Evolutionary conservation across 2,113 vertebrate species (phyloP).

Genomic region (Anas platyrhynchos): DNA sequence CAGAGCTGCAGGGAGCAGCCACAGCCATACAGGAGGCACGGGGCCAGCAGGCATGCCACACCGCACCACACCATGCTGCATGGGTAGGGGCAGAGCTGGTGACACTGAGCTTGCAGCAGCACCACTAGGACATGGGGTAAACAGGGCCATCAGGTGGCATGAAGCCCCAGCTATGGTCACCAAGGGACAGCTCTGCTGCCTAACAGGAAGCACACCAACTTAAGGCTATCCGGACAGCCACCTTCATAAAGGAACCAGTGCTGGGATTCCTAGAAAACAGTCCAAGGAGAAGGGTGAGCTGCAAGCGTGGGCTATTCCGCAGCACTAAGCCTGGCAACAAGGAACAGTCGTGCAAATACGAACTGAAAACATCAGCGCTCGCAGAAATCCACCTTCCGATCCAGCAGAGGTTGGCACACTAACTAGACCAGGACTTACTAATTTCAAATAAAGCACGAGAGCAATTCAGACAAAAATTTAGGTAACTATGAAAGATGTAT

Average conservation of each 20-base stretch:
- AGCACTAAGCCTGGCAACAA: background rate
- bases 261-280: constrained; percentile 8
- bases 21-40: too few relatives aligned
- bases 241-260: background rate
- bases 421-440: background rate
- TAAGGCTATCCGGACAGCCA: background rate
- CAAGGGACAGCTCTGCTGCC: background rate
- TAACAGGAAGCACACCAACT: background rate
- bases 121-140: background rate
- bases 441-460: background rate
- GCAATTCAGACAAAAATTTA: background rate
- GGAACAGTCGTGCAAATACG: background rate
- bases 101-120: constrained; percentile 14
- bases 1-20: background rate
- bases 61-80: background rate
- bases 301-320: background rate
- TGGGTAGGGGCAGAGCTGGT: background rate
- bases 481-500: background rate
- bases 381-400: background rate
- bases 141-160: background rate
- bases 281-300: background rate
- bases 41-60: too few relatives aligned
- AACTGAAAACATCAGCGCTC: background rate
- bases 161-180: background rate
- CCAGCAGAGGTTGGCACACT: background rate